Percentiles rank a stretch among this genome's conserved stretches.
Evolutionary conservation across 2,113 vertebrate species (phyloP).

Genomic region (Rana temporaria): DNA sequence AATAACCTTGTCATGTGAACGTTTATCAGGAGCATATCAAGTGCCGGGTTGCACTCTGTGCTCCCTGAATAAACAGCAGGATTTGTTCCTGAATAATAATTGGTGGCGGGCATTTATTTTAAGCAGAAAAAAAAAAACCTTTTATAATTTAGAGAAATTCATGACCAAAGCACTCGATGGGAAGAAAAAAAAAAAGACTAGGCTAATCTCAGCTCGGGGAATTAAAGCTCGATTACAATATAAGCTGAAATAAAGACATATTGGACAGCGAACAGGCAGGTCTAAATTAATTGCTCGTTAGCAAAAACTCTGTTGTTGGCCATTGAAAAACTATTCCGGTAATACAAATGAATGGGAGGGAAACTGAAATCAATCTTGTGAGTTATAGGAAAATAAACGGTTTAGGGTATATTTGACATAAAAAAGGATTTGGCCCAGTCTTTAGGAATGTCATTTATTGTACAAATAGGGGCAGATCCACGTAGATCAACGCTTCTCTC

Average conservation of each 20-base stretch:
- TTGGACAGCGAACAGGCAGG: neutral
- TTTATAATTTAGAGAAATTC: slow-evolving; percentile 23
- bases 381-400: no score
- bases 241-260: slow-evolving; percentile 1
- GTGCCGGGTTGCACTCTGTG: slow-evolving; percentile 67
- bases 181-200: neutral
- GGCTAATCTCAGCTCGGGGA: neutral
- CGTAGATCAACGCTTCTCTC: no score
- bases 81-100: slow-evolving; percentile 77
- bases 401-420: no score
- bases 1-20: slow-evolving; percentile 83
- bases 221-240: slow-evolving; percentile 7
- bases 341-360: no score
- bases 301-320: neutral
- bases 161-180: neutral
- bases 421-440: no score
- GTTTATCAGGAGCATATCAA: slow-evolving; percentile 81
- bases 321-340: no score
- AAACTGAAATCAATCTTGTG: no score
- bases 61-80: slow-evolving; percentile 75
- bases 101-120: slow-evolving; percentile 73
- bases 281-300: slow-evolving; percentile 27
- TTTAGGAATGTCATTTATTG: no score
- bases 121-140: slow-evolving; percentile 66
- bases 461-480: no score